Base-by-base conservation (phyloP, 2,888 invertebrate genomes). In the Pimpla rufipes region DNA sequence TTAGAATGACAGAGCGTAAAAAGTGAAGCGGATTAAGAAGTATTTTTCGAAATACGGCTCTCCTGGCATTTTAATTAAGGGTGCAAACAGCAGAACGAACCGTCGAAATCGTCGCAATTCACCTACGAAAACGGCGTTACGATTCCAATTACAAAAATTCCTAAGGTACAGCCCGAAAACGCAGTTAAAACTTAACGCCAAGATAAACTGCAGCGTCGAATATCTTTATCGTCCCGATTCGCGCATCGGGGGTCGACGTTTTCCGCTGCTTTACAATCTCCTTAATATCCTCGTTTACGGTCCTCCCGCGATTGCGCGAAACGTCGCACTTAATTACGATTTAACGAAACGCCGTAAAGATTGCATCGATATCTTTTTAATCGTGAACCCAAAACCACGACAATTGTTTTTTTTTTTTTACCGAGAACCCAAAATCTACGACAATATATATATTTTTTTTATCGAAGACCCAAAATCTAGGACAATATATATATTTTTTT, bases 211-310 rank as follows among this genome's bases (percentile, higher is more conserved):
- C 55, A 47, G n/a, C 47, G 23, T 55, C 23, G 23, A 55, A 55
- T 55, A 55, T 23, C 55, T 55, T 21, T 23, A 55, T 23, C 55
- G 21, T 52, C 18, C 21, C 21, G 21, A 52, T 21, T 11, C 18
- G n/a, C 52, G 21, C 50, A 18, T 50, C 5, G 18, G 8, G 8
- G 50, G 4, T 5, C 29, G 52, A 21, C 52, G 21, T 21, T 29
- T 29, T 29, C 57, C 0, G 13, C 29, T 4, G 29, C 29, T 59
- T 35, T 16, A n/a, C 35, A 59, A 59, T 59, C 57, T 59, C n/a
- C 55, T 55, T 55, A 35, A 59, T 59, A 35, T 59, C 16, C 29
- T 8, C 13, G 29, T 59, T 59, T n/a, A 35, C 57, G 57, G 29
- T 59, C n/a, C 29, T 59, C 13, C 10, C n/a, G n/a, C 29, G 16